Evolutionary conservation across 1,140 invertebrate genomes (phyloP).

Genomic region (Drosophila baimaii): DNA sequence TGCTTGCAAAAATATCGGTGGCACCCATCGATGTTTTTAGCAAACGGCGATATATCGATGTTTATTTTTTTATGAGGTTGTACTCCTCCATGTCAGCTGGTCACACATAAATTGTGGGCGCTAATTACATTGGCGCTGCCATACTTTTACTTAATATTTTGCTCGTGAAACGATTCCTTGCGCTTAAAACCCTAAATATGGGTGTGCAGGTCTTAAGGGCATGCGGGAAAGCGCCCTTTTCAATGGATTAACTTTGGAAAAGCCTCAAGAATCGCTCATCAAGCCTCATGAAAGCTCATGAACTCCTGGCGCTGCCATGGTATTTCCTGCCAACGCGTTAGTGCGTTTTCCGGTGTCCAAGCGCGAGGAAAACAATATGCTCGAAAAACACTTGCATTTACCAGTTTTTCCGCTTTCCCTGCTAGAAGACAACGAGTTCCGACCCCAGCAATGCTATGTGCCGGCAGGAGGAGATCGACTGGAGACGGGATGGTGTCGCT

Average conservation of each 20-base stretch:
- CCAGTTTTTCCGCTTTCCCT: slow-evolving; percentile 49
- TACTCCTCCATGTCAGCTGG: not conserved
- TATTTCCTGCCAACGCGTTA: not conserved
- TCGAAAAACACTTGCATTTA: slow-evolving; percentile 6
- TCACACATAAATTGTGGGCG: not conserved
- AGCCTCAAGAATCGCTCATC: not conserved
- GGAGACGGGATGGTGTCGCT: slow-evolving; percentile 52
- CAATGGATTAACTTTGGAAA: not conserved
- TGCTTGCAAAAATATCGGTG: not conserved
- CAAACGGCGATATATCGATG: not conserved
- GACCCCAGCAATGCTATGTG: slow-evolving; percentile 52
- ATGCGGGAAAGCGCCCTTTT: not conserved
- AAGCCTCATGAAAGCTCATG: too few relatives aligned
- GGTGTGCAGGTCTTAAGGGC: fast-evolving
- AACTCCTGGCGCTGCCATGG: not conserved
- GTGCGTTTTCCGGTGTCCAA: not conserved
- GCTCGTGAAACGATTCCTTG: not conserved
- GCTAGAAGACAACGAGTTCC: slow-evolving; percentile 41
- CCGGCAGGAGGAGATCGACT: not conserved
- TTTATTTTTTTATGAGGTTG: not conserved
- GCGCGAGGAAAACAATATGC: slow-evolving; percentile 18
- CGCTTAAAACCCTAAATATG: not conserved
- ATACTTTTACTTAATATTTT: not conserved
- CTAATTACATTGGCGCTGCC: not conserved
- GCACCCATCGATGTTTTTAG: too few relatives aligned